Conservation (phyloP, 2,888 invertebrate species). For the Colostygia pectinataria region DNA sequence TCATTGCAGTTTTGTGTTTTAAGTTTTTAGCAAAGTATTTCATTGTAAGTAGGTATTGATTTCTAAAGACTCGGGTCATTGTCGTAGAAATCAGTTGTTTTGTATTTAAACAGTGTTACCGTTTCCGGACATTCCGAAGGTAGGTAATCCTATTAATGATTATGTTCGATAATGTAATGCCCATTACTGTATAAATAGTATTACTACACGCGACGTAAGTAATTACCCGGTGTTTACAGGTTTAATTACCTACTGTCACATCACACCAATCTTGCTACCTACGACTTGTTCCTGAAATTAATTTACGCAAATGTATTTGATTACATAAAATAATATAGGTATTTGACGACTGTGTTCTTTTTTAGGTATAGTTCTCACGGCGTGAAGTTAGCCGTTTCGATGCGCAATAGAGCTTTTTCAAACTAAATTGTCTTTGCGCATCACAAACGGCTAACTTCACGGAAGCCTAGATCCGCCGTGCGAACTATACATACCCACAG, state of each 20-base stretch:
- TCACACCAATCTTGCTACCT: background rate
- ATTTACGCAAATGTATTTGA: background rate
- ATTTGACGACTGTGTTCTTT: too few species aligned
- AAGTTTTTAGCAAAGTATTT: too few species aligned
- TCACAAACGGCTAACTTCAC: too few species aligned
- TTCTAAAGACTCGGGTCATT: slow-evolving; percentile 13
- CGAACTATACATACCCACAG: too few species aligned
- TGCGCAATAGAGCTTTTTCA: too few species aligned
- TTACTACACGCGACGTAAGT: slow-evolving; percentile 8
- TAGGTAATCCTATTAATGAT: slow-evolving; percentile 15
- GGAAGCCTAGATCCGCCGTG: too few species aligned
- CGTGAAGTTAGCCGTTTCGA: too few species aligned
- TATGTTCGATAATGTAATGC: slow-evolving; percentile 21
- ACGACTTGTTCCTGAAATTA: slow-evolving; percentile 9
- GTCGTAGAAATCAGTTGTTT: slow-evolving; percentile 24
- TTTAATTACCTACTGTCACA: slow-evolving; percentile 21
- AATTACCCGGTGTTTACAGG: slow-evolving; percentile 1
- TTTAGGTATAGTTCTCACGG: too few species aligned
- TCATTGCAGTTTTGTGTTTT: slow-evolving; percentile 4
- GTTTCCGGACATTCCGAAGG: slow-evolving; percentile 22
- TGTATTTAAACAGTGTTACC: background rate
- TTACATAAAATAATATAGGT: too few species aligned
- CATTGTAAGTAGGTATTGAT: background rate
- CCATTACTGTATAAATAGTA: slow-evolving; percentile 14
- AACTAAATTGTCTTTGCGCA: too few species aligned